Evolutionary conservation across 2,888 invertebrate genomes (phyloP), one percentile per base, ranked within the genome.

Genomic region (Plagodis pulveraria): DNA sequence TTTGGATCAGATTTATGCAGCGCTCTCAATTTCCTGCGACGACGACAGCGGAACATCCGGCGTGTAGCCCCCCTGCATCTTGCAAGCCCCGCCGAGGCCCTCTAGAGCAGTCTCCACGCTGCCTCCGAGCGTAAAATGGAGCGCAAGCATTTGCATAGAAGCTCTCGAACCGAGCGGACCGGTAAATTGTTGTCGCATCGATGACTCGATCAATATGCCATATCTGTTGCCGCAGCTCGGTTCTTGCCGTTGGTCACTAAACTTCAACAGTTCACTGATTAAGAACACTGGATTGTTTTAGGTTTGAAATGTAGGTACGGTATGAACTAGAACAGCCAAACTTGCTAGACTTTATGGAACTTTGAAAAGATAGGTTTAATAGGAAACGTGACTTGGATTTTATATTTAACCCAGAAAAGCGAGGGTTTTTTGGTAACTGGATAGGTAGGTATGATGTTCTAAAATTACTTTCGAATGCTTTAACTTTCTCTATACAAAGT

Each of bases 21-120:
- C 84, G 87, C 82, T 91, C 89, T 89, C 91, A 91, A 92, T 91
- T 92, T 92, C 91, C 91, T 90, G 89, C 84, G 87, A 89, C 86
- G 87, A 89, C 86, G 88, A 89, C 88, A 89, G 82, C 82, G 82
- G 83, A 84, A 85, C 89, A 89, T 90, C 90, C 91, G 90, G 85
- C 83, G 77, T 84, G 83, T 82, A 80, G 67, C 69, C 58, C 49
- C 56, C 60, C 56, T n/a, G 45, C 70, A 69, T 62, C 73, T 70
- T 72, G 70, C 51, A 61, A 50, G 69, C 61, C 67, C 66, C 67
- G 72, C 65, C 65, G 11, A 45, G n/a, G 46, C 71, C 35, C 74
- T 65, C 66, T 65, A 52, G 64, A 59, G 55, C 67, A 73, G 60
- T 63, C 63, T 63, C 70, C 66, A 65, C 12, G 49, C 57, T 76